Evolutionary conservation across 2,113 vertebrate species (phyloP), one percentile per base, ranked within the genome.

Genomic region (Brachypteracias leptosomus): DNA sequence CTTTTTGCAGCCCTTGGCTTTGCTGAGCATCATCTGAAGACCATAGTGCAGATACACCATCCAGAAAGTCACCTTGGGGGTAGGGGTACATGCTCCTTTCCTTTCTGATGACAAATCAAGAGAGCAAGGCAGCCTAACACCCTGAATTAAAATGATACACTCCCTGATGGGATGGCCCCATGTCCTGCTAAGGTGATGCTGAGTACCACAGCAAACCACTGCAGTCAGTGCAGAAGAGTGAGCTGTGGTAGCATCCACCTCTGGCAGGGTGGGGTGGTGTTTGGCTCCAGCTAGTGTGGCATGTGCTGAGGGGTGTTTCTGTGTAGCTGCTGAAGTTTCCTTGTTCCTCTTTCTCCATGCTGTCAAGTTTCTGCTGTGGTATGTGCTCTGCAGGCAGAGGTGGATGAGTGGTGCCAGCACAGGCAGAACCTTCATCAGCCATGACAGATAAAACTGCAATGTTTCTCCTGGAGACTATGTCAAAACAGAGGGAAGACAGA

Each of bases 351-450:
- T 66, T 72, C 42, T 71, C 68, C 2, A 0, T 44, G 29, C 14
- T 2, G 2, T n/a, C 7, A 10, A 3, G 2, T 40, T 72, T n/a
- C n/a, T 13, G 21, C 20, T 54, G 28, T 47, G 44, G 42, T 25
- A 8, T 20, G 11, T 0, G 0, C 61, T 26, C 24, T 61, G 42
- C 7, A 15, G 58, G 74, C 28, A 29, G 63, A 14, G 38, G 3
- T 6, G 13, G 51, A 19, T 8, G 35, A 13, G 19, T 24, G 13
- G 19, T 47, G 55, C 28, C 55, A 58, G 9, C 8, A 7, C 0
- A 2, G 17, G 26, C 55, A 40, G 42, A 68, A 26, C 24, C 42
- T 44, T 55, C 49, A 44, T 42, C 42, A 44, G 55, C 24, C 20
- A 15, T 5, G 11, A 9, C 25, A 20, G 29, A 15, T 47, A 46